These are phyloP conservation scores for Apis laboriosa DNA, from an alignment of 1,140 invertebrate genomes.

Conservation along the genomic window DNA sequence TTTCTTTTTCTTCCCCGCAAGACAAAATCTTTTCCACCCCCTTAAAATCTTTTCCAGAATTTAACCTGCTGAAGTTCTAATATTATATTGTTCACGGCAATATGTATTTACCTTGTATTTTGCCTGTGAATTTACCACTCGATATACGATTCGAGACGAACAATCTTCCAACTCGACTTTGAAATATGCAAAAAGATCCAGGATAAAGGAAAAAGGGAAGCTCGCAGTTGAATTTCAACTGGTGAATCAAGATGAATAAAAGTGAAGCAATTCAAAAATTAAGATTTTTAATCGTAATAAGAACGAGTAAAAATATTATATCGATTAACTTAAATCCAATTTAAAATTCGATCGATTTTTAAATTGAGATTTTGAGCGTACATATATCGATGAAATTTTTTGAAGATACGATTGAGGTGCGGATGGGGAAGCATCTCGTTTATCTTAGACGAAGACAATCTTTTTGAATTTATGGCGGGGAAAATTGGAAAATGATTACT, in stretches of 20 bases:
- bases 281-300: too few species aligned
- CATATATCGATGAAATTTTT: too few species aligned
- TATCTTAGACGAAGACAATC: background rate
- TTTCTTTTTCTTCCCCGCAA: too few species aligned
- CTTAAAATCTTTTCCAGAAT: background rate
- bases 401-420: background rate
- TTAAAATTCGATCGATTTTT: too few species aligned
- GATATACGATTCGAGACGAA: background rate
- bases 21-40: background rate
- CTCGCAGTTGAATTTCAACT: too few species aligned
- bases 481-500: background rate
- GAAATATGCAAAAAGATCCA: background rate
- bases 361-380: too few species aligned
- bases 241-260: too few species aligned
- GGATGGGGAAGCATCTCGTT: background rate
- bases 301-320: too few species aligned
- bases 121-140: background rate
- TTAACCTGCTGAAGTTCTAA: constrained; percentile 1
- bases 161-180: background rate
- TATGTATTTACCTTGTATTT: background rate
- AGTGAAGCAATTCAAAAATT: too few species aligned
- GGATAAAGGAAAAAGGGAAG: background rate
- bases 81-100: background rate
- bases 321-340: too few species aligned
- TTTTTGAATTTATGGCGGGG: background rate